Evolutionary conservation across 2,113 vertebrate genomes (phyloP), one percentile per base, ranked within the genome.

Genomic region (Chaetodon auriga): DNA sequence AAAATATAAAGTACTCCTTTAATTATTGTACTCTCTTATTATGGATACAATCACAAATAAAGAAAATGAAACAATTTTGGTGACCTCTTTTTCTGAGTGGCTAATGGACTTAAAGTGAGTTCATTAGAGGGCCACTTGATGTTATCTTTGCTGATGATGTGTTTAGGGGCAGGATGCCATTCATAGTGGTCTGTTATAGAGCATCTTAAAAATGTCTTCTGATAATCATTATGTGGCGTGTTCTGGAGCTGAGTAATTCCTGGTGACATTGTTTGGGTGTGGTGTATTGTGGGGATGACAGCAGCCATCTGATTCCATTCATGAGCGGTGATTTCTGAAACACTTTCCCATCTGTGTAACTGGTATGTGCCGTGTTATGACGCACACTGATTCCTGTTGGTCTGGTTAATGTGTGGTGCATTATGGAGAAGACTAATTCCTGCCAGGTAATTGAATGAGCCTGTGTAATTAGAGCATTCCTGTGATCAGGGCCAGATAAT

Each of bases 391-490:
- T 83, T 78, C 48, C 65, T 78, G 75, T 43, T 68, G 53, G 69
- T 76, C 46, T 73, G 62, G 61, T 77, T 73, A 65, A 60, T 76
- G 60, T 75, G 64, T 51, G 41, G 68, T 19, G 46, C 38, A 64
- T 70, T 58, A 72, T 54, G 48, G 58, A 53, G 38, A 41, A 65
- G 75, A 81, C 63, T 83, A 53, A 84, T 83, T 86, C 61, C 71
- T 88, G 83, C 78, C 85, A 88, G 94, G 91, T 80, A 88, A 93
- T 94, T 91, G 92, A 94, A 96, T 89, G 82, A 92, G 76, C 80
- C 90, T 62, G 91, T 93, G 87, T 93, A 89, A 95, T 96, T 95
- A 95, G 85, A 92, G 21, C 9, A 13, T 46, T 84, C 46, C 45
- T 79, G 45, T 81, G 82, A 87, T 89, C 66, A 54, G 72, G 55